Conservation (phyloP, 1,140 invertebrate species). For the Anadara kagoshimensis region DNA sequence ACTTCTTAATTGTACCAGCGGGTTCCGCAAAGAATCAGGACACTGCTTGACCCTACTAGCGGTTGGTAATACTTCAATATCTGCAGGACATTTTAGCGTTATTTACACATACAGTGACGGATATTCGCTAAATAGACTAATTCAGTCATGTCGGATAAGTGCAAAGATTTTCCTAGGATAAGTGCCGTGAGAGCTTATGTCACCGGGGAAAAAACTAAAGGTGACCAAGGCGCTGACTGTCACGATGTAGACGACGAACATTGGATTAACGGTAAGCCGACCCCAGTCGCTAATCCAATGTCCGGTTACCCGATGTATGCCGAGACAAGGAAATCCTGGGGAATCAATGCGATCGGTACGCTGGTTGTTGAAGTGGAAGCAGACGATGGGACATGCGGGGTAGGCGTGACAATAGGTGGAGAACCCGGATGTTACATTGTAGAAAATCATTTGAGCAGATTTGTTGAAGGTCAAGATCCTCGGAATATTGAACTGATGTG, state of each 20-base stretch:
- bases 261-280: slow-evolving; percentile 65
- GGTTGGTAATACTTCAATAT: too few relatives aligned
- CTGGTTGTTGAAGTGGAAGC: slow-evolving; percentile 68
- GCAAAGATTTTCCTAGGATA: slow-evolving; percentile 50
- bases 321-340: slow-evolving; percentile 65
- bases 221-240: slow-evolving; percentile 65
- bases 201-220: slow-evolving; percentile 25
- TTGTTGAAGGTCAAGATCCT: slow-evolving; percentile 69
- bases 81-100: too few relatives aligned
- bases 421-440: slow-evolving; percentile 67
- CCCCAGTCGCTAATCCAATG: slow-evolving; percentile 68
- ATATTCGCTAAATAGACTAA: too few relatives aligned
- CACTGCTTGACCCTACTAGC: too few relatives aligned
- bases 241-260: slow-evolving; percentile 66
- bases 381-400: slow-evolving; percentile 62
- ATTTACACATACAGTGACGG: too few relatives aligned
- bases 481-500: slow-evolving; percentile 67
- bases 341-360: slow-evolving; percentile 66
- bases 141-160: too few relatives aligned
- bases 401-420: slow-evolving; percentile 67
- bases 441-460: slow-evolving; percentile 67
- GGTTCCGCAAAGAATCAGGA: too few relatives aligned
- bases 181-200: slow-evolving; percentile 62
- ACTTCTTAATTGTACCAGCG: too few relatives aligned
- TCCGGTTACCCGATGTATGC: slow-evolving; percentile 61